Percentiles rank a stretch among this genome's conserved stretches.
These are phyloP conservation scores for Bombus consobrinus DNA, from an alignment of 1,140 invertebrate genomes.

Conservation along the genomic window DNA sequence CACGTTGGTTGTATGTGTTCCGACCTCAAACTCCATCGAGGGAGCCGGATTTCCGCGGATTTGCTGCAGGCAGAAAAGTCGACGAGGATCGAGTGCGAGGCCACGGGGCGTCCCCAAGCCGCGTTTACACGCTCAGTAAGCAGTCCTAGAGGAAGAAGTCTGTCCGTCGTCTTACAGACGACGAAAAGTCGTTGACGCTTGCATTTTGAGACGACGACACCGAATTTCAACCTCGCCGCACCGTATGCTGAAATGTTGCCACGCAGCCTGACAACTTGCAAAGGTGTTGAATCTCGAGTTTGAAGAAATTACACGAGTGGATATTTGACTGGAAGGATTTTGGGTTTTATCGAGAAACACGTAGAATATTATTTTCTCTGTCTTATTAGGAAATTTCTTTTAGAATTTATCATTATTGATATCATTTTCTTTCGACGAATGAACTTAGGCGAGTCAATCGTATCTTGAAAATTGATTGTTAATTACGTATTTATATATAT, in stretches of 20 bases:
- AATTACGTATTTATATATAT: too few relatives aligned
- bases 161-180: slow-evolving; percentile 33
- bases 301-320: background rate
- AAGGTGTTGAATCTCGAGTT: background rate
- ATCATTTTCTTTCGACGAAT: background rate
- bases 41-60: slow-evolving; percentile 44
- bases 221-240: too few relatives aligned
- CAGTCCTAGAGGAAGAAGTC: slow-evolving; percentile 28
- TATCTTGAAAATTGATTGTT: background rate
- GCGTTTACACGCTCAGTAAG: slow-evolving; percentile 53
- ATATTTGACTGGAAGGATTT: background rate
- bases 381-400: background rate
- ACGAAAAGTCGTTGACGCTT: slow-evolving; percentile 48
- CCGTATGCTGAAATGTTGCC: slow-evolving; percentile 5
- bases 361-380: background rate
- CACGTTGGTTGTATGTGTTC: background rate
- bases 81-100: background rate
- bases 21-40: slow-evolving; percentile 24
- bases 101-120: background rate
- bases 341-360: slow-evolving; percentile 3
- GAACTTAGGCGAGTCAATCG: background rate
- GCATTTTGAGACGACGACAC: slow-evolving; percentile 33
- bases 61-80: background rate
- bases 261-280: background rate
- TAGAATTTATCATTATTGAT: background rate